A percentile compares a stretch with the other conserved stretches of the same genome.
These are phyloP conservation scores for Parus major DNA, from an alignment of 2,113 vertebrate genomes.

Conservation along the genomic window DNA sequence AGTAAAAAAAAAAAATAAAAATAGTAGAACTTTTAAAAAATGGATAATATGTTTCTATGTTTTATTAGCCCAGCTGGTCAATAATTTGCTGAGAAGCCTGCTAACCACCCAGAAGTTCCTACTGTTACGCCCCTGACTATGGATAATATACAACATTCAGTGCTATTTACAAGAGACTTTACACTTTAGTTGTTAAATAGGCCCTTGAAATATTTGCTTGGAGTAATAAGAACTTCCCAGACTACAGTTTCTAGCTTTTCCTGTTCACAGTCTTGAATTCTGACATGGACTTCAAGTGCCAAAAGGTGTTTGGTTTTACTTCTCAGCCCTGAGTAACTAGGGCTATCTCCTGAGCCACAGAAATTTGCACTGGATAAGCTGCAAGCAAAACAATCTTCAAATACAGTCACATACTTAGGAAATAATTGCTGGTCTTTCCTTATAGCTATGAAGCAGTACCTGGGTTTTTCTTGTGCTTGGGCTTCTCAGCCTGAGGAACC, in stretches of 20 bases:
- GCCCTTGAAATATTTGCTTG: neutral
- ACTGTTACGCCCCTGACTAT: neutral
- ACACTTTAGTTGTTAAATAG: neutral
- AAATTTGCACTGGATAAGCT: neutral
- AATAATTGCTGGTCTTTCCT: neutral
- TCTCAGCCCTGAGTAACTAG: neutral
- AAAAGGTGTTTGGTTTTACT: neutral
- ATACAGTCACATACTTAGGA: neutral
- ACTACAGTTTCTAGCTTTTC: neutral
- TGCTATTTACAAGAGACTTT: neutral
- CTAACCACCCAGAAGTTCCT: neutral
- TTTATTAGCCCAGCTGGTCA: neutral
- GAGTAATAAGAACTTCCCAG: neutral
- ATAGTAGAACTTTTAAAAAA: neutral
- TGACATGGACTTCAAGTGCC: neutral
- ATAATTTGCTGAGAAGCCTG: neutral
- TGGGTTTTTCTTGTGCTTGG: neutral
- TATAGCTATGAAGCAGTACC: neutral
- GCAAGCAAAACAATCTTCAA: neutral
- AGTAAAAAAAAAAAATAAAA: neutral
- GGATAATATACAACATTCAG: neutral
- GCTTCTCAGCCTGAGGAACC: neutral
- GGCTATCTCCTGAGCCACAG: neutral
- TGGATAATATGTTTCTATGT: neutral
- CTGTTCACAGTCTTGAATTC: neutral